Evolutionary conservation across 1,140 invertebrate genomes (phyloP), one percentile per base, ranked within the genome.

Genomic region (Trachymyrmex septentrionalis): DNA sequence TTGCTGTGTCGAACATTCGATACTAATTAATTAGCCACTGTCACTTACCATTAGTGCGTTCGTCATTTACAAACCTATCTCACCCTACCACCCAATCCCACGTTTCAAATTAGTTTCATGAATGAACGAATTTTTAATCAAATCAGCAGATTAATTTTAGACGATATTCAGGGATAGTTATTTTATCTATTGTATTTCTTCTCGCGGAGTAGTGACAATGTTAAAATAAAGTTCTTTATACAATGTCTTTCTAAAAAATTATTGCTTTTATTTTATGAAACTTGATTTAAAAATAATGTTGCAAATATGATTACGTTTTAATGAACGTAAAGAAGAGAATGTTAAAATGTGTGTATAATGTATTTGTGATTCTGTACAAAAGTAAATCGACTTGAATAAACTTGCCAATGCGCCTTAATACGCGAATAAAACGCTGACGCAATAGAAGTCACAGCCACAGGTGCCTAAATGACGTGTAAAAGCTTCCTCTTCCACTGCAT

Each of bases 11-110:
- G 78, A 73, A 92, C 89, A 93, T 93, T 93, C 93, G 91, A 91
- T 93, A 91, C 88, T 93, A 93, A 93, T 93, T 93, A 93, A 93
- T 93, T 92, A 93, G 88, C 91, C 86, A 90, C 92, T 92, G 93
- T 92, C 93, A 93, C 87, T 92, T 90, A 78, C 92, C 88, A 92
- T 91, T 92, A 92, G 91, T 88, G 90, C 90, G 81, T 92, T 92
- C 92, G 92, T 93, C 92, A 92, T 92, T 87, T 89, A 90, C 91
- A 90, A 93, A 88, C 9, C 67, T 24, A 38, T 16, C 67, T 38
- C 59, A 55, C 53, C 55, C 24, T 61, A n/a, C n/a, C 24, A 66
- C 0, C 10, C 64, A 38, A 57, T 57, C 14, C 24, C 53, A n/a
- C 14, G 44, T 61, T 73, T 59, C 38, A 73, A 63, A 61, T 73